Evolutionary conservation across 2,113 vertebrate species (phyloP), one percentile per base, ranked within the genome.

Genomic region (Hydrochoerus hydrochaeris): DNA sequence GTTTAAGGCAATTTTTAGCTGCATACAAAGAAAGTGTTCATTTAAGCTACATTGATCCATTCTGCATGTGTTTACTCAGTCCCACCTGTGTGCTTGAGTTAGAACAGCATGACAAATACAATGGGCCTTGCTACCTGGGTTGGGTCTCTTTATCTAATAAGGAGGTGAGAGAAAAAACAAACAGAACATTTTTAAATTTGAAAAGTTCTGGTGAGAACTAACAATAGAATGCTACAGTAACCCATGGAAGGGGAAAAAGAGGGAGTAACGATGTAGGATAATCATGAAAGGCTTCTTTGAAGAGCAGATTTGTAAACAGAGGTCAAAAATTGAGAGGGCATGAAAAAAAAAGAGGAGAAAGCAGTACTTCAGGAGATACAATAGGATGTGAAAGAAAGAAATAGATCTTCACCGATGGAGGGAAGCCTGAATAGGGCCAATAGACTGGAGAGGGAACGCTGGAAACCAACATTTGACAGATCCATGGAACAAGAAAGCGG

Each of bases 1-100:
- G 62, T 67, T 88, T 88, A 85, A 82, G 35, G 63, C n/a, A 85
- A 80, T 41, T 87, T 97, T 57, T 46, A 77, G n/a, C 11, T 92
- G 26, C 46, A 78, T 62, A 85, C 22, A 94, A 91, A 75, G 17
- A 38, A 80, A 80, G 14, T 49, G 62, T 84, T 87, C 24, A 20
- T 75, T 81, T 63, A 88, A 95, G 58, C 14, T 52, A 12, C n/a
- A 24, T 73, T 46, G 69, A 82, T 49, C 11, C 49, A 52, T 82
- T 77, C 35, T 13, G 28, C 5, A 3, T 2, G 3, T 58, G n/a
- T 69, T 58, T 88, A 14, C 3, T 65, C 24, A 44, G 28, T 90
- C 41, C 44, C 9, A 81, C 49, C 30, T 44, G 10, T 32, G 52
- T 35, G n/a, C 6, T 73, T 44, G 28, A 9, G 5, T 16, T 83